A percentile compares a stretch with the other conserved stretches of the same genome.
Conservation (phyloP, 2,888 invertebrate genomes). For the Agriopis aurantiaria region DNA sequence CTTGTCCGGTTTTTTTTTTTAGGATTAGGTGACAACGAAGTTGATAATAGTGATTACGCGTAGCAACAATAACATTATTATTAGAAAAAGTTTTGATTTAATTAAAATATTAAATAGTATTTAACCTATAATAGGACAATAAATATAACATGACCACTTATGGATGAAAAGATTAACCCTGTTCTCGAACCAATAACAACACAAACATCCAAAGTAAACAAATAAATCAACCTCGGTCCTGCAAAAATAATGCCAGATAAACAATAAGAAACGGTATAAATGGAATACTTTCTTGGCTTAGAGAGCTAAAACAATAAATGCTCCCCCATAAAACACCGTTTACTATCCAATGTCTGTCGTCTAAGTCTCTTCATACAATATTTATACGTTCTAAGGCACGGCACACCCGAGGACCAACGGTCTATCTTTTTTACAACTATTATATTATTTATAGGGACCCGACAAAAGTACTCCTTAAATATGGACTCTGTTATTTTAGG, state of each 20-base stretch:
- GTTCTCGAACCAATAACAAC: background rate
- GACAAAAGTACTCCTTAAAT: conserved; percentile 42
- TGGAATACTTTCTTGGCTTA: conserved; percentile 63
- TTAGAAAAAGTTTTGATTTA: no score
- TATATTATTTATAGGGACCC: conserved; percentile 56
- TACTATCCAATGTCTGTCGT: conserved; percentile 77
- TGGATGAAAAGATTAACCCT: conserved; percentile 5
- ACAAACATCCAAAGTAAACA: conserved; percentile 41
- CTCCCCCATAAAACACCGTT: conserved; percentile 79
- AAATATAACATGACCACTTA: background rate
- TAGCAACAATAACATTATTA: no score
- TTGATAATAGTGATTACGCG: no score
- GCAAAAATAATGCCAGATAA: conserved; percentile 56
- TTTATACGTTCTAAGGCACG: conserved; percentile 65
- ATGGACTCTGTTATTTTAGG: conserved; percentile 41
- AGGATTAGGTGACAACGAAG: no score
- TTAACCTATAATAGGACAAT: background rate
- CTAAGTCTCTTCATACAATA: conserved; percentile 80
- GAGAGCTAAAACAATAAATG: conserved; percentile 80
- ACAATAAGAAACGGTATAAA: conserved; percentile 57
- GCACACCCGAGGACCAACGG: conserved; percentile 44
- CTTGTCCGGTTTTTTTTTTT: no score
- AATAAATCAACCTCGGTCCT: conserved; percentile 49
- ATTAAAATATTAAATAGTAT: no score
- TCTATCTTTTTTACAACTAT: conserved; percentile 56